Conservation (phyloP, 2,888 invertebrate species). For the Drosophila villosipedis region DNA sequence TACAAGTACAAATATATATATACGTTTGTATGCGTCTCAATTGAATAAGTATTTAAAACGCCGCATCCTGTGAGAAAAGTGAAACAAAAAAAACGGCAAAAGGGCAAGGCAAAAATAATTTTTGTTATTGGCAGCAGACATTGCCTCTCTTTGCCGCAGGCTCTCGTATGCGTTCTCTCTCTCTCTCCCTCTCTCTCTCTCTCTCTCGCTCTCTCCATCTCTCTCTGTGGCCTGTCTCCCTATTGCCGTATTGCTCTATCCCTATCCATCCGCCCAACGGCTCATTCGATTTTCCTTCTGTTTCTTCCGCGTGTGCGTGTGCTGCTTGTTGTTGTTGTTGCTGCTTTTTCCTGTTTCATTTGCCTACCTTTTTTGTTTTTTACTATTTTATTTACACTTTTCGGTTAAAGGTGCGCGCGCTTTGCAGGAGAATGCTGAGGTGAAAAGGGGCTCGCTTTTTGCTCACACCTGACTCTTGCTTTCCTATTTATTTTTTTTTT, state of each 20-base stretch:
- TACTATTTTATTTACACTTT: slow-evolving; percentile 71
- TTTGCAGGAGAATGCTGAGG: slow-evolving; percentile 7
- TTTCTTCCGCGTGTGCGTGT: slow-evolving; percentile 52
- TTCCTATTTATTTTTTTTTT: slow-evolving; percentile 10
- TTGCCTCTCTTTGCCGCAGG: slow-evolving; percentile 45
- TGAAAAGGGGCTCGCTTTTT: slow-evolving; percentile 18
- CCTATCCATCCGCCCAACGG: slow-evolving; percentile 24
- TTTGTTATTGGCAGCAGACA: slow-evolving; percentile 65
- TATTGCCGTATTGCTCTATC: slow-evolving; percentile 17
- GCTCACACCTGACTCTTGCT: slow-evolving; percentile 55
- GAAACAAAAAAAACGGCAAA: slow-evolving; percentile 61
- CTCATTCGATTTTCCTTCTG: slow-evolving; percentile 66
- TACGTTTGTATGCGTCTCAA: slow-evolving; percentile 3
- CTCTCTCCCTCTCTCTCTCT: slow-evolving; percentile 27
- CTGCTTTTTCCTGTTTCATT: slow-evolving; percentile 55
- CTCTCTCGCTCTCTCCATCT: slow-evolving; percentile 26
- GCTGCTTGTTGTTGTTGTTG: slow-evolving; percentile 36
- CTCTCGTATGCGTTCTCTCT: slow-evolving; percentile 15
- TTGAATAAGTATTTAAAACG: slow-evolving; percentile 48
- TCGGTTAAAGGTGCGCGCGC: slow-evolving; percentile 39
- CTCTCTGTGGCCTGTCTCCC: slow-evolving; percentile 19
- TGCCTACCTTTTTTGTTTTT: slow-evolving; percentile 46
- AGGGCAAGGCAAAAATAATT: slow-evolving; percentile 56
- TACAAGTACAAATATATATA: background rate
- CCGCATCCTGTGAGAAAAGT: slow-evolving; percentile 73